These are phyloP conservation scores for Romanogobio albipinnatus DNA, from an alignment of 2,113 vertebrate genomes.

Conservation along the genomic window DNA sequence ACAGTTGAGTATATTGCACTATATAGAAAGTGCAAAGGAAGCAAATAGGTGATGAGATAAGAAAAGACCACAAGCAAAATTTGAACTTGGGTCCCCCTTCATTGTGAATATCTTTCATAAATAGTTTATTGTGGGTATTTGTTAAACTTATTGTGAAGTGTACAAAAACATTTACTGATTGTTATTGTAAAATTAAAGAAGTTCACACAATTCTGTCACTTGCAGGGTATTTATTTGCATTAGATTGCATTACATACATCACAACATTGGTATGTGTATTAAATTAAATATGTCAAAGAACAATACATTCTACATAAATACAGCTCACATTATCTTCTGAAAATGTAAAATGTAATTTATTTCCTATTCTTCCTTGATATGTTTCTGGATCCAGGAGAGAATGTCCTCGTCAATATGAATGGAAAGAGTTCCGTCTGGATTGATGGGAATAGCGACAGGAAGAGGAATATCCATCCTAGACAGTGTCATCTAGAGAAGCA, in stretches of 20 bases:
- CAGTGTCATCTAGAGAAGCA: slow-evolving; percentile 66
- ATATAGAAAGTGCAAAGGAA: too few species aligned
- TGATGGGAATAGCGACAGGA: slow-evolving; percentile 74
- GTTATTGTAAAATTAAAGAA: too few species aligned
- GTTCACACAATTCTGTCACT: too few species aligned
- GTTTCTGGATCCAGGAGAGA: background rate
- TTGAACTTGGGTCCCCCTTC: background rate
- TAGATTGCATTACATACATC: background rate
- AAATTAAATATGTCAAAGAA: background rate
- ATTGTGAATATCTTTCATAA: background rate
- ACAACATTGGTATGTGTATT: background rate
- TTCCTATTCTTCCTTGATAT: background rate
- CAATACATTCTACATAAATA: background rate
- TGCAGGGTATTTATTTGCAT: too few species aligned
- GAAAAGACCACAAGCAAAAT: too few species aligned
- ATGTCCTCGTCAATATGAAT: slow-evolving; percentile 8
- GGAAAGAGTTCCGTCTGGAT: slow-evolving; percentile 47
- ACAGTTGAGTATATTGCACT: too few species aligned
- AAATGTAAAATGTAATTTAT: background rate
- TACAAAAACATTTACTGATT: too few species aligned
- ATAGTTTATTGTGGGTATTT: too few species aligned
- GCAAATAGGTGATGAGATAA: too few species aligned
- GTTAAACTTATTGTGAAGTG: too few species aligned
- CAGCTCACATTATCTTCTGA: background rate
- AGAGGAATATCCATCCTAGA: slow-evolving; percentile 72